These are phyloP conservation scores for Latrodectus hesperus DNA, from an alignment of 2,888 invertebrate species.

Conservation along the genomic window DNA sequence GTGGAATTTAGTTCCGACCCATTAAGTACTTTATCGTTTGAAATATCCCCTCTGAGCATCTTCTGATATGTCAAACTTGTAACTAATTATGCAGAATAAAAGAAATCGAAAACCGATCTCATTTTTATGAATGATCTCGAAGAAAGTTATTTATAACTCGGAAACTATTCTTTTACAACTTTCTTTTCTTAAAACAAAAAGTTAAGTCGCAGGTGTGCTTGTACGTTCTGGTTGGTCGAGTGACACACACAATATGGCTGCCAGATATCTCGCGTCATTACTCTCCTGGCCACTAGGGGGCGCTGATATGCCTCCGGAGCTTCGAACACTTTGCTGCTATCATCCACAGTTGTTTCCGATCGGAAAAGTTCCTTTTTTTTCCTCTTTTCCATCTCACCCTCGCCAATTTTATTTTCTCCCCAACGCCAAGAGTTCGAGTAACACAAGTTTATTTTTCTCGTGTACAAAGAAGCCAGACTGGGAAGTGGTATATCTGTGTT, in stretches of 20 bases:
- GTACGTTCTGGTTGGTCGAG: background rate
- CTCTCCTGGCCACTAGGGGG: background rate
- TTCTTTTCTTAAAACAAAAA: background rate
- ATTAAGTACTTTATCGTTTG: constrained; percentile 2
- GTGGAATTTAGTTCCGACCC: background rate
- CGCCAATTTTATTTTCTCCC: background rate
- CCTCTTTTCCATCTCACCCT: background rate
- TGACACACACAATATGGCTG: constrained; percentile 3
- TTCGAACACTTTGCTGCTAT: background rate
- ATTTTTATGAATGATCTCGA: background rate
- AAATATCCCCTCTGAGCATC: background rate
- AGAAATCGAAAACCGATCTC: background rate
- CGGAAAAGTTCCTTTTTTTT: background rate
- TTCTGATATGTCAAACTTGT: background rate
- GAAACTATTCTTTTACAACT: background rate
- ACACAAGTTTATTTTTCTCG: background rate
- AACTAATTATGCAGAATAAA: background rate
- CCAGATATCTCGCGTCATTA: constrained; percentile 2
- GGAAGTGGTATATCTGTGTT: background rate
- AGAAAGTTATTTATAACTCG: background rate
- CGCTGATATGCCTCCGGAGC: background rate
- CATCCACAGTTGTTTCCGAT: background rate
- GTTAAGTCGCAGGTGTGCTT: constrained; percentile 1
- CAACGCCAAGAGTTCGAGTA: background rate
- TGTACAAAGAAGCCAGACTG: background rate